Evolutionary conservation across 2,888 invertebrate species (phyloP).

Genomic region (Coleophora deauratella): DNA sequence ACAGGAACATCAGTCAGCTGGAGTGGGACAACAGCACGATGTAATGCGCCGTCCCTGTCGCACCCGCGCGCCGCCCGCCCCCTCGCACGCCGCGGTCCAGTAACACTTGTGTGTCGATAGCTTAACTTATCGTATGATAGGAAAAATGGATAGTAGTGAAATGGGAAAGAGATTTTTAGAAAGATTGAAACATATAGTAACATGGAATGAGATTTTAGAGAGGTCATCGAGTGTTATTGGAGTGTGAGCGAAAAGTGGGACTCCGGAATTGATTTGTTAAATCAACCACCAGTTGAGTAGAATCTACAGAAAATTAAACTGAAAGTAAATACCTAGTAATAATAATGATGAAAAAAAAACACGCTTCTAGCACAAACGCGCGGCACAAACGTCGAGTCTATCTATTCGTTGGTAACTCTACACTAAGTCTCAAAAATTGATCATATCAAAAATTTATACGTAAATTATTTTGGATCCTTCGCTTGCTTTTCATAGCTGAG

Average conservation of each 20-base stretch:
- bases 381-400: constrained; percentile 34
- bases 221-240: too few relatives aligned
- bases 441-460: constrained; percentile 72
- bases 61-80: constrained; percentile 23
- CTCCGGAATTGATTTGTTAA: constrained; percentile 43
- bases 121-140: too few relatives aligned
- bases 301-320: too few relatives aligned
- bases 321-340: too few relatives aligned
- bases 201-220: too few relatives aligned
- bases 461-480: constrained; percentile 41
- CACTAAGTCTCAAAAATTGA: constrained; percentile 54
- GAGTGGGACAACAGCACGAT: constrained; percentile 88
- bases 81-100: constrained; percentile 14
- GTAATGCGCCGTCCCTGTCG: constrained; percentile 56
- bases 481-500: constrained; percentile 49
- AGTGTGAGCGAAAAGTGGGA: constrained; percentile 4
- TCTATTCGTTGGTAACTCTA: constrained; percentile 38
- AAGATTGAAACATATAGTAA: too few relatives aligned
- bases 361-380: too few relatives aligned
- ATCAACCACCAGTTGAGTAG: constrained; percentile 22
- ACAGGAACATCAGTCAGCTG: constrained; percentile 83
- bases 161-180: too few relatives aligned
- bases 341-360: too few relatives aligned
- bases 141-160: too few relatives aligned
- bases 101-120: too few relatives aligned